phyloP scores from a whole-genome alignment of 2,113 vertebrate genomes.

The Scytalopus superciliaris region DNA sequence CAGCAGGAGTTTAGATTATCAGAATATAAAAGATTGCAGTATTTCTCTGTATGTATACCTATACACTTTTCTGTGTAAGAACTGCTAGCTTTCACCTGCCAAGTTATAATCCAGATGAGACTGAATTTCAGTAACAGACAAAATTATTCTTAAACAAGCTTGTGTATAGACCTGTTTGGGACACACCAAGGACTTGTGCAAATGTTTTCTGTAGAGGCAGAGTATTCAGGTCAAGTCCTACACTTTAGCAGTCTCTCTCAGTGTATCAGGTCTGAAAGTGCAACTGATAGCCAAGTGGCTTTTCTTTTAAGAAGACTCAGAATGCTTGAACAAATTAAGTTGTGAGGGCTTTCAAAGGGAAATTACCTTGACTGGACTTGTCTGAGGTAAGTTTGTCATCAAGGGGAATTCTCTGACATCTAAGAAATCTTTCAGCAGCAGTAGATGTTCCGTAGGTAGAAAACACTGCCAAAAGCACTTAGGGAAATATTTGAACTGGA shows the following conservation, averaged over 20 bases:
- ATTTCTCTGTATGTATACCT: not conserved
- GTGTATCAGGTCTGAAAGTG: not conserved
- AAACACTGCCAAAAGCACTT: conserved; percentile 35
- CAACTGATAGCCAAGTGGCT: conserved; percentile 6
- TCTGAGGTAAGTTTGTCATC: conserved; percentile 40
- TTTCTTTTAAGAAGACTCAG: conserved; percentile 20
- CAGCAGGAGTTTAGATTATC: not conserved
- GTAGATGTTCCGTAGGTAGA: not conserved
- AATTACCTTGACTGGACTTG: conserved; percentile 35
- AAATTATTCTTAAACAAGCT: not conserved
- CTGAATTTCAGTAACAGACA: not conserved
- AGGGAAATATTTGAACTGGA: conserved; percentile 42
- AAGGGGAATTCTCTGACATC: conserved; percentile 26
- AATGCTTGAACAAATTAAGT: conserved; percentile 36
- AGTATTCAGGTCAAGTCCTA: conserved; percentile 6
- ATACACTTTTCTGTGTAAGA: not conserved
- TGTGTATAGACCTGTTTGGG: not conserved
- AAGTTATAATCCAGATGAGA: not conserved
- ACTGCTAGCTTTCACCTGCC: not conserved
- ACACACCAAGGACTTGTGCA: not conserved
- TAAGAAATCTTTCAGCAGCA: conserved; percentile 39
- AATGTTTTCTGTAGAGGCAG: not conserved
- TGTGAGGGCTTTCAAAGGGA: conserved; percentile 25
- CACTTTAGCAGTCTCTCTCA: not conserved
- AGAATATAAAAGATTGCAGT: not conserved